Base-by-base conservation (phyloP, 2,888 invertebrate species). In the Dendrolimus pini region DNA sequence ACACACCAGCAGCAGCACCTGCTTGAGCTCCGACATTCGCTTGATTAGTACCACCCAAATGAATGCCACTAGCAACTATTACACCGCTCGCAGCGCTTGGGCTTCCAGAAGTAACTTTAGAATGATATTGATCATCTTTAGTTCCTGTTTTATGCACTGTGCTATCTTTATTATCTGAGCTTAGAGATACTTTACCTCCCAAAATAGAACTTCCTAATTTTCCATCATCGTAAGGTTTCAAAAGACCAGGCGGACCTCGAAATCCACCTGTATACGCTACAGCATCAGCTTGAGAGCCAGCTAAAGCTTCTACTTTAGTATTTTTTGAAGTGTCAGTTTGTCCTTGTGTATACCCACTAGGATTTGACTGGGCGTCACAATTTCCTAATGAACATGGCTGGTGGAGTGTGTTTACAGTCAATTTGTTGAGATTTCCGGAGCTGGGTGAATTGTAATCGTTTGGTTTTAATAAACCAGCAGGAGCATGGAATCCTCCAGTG, bases 191-290 rank as follows among this genome's bases (percentile, higher is more conserved):
- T 12, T 47, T 47, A 10, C 47, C 47, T 47, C 47, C 47, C 9
- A 47, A 12, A 47, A 47, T 9, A 47, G 47, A 47, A 6, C 52
- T 41, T 1, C n/a, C 55, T 8, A 57, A 14, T 73, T 82, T 85
- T 41, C 79, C 81, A 59, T 71, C 69, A 57, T 89, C 85, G 61
- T 75, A 79, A 1, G 90, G 86, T 67, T 78, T 78, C 7, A 88
- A 65, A 12, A 88, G 59, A n/a, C 90, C 90, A 41, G 88, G 82
- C 55, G 89, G 87, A 41, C 88, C 90, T 52, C 89, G 87, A 65
- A 90, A 90, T 13, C 89, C 85, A 57, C 87, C 89, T 13, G 80
- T 73, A 62, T 89, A 89, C 52, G 72, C 75, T 41, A 76, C 72
- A 9, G 81, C 77, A 56, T 77, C 75, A 14, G 83, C 79, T 58